Evolutionary conservation across 2,888 invertebrate genomes (phyloP).

Genomic region (Tortrix viridana): DNA sequence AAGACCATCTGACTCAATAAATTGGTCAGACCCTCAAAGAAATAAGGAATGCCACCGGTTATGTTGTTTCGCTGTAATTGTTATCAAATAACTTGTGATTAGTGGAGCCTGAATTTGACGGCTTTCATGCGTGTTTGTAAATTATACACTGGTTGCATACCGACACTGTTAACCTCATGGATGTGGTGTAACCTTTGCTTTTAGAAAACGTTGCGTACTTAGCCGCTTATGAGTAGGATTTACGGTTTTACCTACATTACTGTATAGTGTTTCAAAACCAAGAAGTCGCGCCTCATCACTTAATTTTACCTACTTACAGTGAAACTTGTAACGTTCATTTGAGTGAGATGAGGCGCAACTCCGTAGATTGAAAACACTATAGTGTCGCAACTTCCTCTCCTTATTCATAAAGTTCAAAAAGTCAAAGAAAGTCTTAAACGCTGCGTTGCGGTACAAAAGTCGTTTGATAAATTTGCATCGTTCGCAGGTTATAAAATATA

Average conservation of each 20-base stretch:
- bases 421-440: no score
- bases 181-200: conserved; percentile 33
- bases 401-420: no score
- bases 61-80: conserved; percentile 25
- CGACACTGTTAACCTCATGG: conserved; percentile 2
- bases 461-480: no score
- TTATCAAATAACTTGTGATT: conserved; percentile 35
- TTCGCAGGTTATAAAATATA: no score
- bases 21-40: background rate
- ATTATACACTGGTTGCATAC: conserved; percentile 26
- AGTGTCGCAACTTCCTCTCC: no score
- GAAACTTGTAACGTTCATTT: no score
- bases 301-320: no score
- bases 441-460: no score
- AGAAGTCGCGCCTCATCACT: no score
- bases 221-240: background rate
- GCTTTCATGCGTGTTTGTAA: conserved; percentile 33
- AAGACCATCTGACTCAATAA: no score
- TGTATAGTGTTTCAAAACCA: background rate
- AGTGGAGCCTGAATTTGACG: conserved; percentile 34
- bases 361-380: no score
- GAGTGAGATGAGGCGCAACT: no score
- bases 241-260: background rate
- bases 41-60: conserved; percentile 1
- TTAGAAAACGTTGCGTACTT: background rate